phyloP scores from a whole-genome alignment of 2,113 vertebrate genomes.

The Dipodomys ordii region DNA sequence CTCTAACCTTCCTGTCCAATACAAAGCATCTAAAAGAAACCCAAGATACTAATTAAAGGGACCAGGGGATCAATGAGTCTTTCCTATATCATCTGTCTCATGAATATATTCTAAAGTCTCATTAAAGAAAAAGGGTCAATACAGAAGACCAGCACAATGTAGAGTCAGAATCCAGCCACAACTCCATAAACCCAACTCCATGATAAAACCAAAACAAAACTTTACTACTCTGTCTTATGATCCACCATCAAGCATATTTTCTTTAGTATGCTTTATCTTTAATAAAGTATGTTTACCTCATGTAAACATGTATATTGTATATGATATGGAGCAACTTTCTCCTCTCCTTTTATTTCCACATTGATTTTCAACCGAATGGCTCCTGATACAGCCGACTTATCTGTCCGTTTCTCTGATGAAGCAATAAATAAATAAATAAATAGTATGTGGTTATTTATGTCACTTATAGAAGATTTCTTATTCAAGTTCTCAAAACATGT shows the following conservation, averaged over 20 bases:
- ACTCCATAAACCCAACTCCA: background rate
- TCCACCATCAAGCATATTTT: background rate
- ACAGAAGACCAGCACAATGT: accelerated
- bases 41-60: no score
- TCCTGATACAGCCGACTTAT: conserved; percentile 98
- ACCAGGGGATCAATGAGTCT: accelerated
- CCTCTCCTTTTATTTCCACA: conserved; percentile 98
- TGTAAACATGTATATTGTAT: conserved; percentile 99
- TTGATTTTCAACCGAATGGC: conserved; percentile 97
- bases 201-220: no score
- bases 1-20: background rate
- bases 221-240: background rate
- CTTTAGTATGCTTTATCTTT: background rate
- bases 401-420: conserved; percentile 95
- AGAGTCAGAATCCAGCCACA: background rate
- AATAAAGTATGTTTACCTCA: conserved; percentile 88
- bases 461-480: background rate
- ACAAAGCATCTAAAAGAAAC: background rate
- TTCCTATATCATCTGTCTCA: background rate
- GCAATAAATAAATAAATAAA: conserved; percentile 19
- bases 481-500: background rate
- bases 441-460: background rate
- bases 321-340: conserved; percentile 97
- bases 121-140: background rate
- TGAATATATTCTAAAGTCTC: background rate